Base-by-base conservation (phyloP, 1,140 invertebrate genomes). In the Drosophila kohkoa region DNA sequence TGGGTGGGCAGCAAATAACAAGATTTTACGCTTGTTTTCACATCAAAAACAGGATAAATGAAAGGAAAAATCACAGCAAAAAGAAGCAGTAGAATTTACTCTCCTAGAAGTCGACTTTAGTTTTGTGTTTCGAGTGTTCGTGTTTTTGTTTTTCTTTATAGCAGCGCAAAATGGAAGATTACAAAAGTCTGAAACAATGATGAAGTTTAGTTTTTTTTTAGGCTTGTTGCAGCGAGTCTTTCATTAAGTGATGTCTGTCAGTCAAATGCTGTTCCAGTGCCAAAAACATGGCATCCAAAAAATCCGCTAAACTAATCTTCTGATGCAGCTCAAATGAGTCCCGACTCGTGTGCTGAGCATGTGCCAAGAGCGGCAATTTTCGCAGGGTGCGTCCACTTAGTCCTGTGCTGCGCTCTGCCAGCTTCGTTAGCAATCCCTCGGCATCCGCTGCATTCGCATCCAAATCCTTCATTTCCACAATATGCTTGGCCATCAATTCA, bases 351-450 rank as follows among this genome's bases (percentile, higher is more conserved):
- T 93, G 93, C 38, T 95, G 92, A 16, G 96, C 96, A 78, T 96
- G 94, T 8, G 97, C 96, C 62, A 98, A 92, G 90, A 99, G 97
- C 5, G 98, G 98, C 74, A 99, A 93, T 93, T 98, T 98, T 43
- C 97, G 94, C 62, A 99, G 93, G 3, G 95, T 95, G 67, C 98
- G 94, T 7, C 97, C 98, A 93, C 98, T 99, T 6, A 98, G 81
- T 8, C 96, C 96, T 41, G 93, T 87, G 92, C 96, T 96, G 76
- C 94, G 93, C 49, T 93, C 92, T 49, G 93, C 93, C 45, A 94
- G 91, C 77, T 93, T 81, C 20, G 93, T 79, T 13, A 95, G 75
- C 30, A 91, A 75, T n/a, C 80, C 83, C 52, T 92, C 91, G 20
- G 93, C 92, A 48, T 92, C 92, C 5, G 86, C 74, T 48, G 46